phyloP scores from a whole-genome alignment of 23 tunicate species.

The Botrylloides violaceus region DNA sequence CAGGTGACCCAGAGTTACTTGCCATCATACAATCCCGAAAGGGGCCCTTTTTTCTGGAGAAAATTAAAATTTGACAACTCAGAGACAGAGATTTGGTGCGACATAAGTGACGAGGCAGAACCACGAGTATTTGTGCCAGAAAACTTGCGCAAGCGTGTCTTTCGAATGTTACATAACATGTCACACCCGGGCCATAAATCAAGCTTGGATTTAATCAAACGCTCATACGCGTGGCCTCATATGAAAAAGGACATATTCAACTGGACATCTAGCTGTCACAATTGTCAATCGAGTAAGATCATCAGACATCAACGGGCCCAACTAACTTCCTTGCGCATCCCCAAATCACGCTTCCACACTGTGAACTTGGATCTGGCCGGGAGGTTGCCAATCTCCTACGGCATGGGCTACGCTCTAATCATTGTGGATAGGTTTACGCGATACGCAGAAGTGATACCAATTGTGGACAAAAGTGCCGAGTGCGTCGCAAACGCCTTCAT shows the following conservation, averaged over 20 bases:
- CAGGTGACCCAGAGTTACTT: not conserved
- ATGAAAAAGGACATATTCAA: not conserved
- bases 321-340: not conserved
- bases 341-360: not conserved
- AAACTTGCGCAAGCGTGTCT: not conserved
- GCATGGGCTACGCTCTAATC: not conserved
- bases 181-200: not conserved
- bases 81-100: not conserved
- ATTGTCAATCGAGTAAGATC: not conserved
- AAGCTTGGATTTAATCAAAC: not conserved
- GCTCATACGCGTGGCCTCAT: not conserved
- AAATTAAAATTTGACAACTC: not conserved
- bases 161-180: not conserved
- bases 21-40: not conserved
- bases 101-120: not conserved
- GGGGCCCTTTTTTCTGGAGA: not conserved
- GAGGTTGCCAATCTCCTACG: not conserved
- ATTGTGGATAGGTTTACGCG: not conserved
- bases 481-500: not conserved
- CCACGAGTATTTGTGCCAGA: not conserved
- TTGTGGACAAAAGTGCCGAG: not conserved
- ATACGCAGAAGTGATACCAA: not conserved
- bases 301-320: not conserved
- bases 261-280: not conserved
- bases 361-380: not conserved